Base-by-base conservation (phyloP, 2,888 invertebrate genomes). In the Tenthredo mesomela region DNA sequence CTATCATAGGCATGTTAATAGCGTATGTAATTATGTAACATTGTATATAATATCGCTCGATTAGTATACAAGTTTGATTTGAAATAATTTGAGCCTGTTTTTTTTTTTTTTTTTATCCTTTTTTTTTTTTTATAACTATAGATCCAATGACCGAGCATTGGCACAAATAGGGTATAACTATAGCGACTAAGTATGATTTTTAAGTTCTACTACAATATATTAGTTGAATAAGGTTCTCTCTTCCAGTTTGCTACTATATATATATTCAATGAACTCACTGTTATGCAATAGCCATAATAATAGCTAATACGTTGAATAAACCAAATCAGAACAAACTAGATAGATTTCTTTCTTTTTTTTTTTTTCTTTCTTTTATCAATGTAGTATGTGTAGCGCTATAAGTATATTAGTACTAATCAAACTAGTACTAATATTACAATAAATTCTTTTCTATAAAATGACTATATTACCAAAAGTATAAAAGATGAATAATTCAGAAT, bases 171-270 rank as follows among this genome's bases (percentile, higher is more conserved):
- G 37, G n/a, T 29, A 40, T 67, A 18, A 15, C 12, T 73, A 40
- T n/a, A n/a, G 12, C 33, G 15, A 77, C 47, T 77, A 77, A 77
- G 77, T 77, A 50, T 77, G 29, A 77, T 77, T 77, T 77, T 77
- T 54, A 54, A 54, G 77, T 50, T 54, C 54, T 54, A 77, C 33
- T 77, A 54, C 29, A 77, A 50, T 77, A 73, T 54, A 25, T 80
- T 40, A n/a, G 15, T 54, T 77, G 25, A n/a, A 50, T 9, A 18
- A 25, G 29, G 61, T 40, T 25, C 61, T 80, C 61, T 80, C n/a
- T 58, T 80, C 33, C 29, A 61, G 40, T 80, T 61, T 37, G 25
- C 37, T 21, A 25, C 37, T 58, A 29, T 77, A 54, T 18, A 21
- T 40, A 29, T 77, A 58, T 18, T 40, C 61, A 61, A 80, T 40